Percentiles rank a stretch among this genome's conserved stretches.
Conservation (phyloP, 2,113 vertebrate species). For the Dasyornis broadbenti region DNA sequence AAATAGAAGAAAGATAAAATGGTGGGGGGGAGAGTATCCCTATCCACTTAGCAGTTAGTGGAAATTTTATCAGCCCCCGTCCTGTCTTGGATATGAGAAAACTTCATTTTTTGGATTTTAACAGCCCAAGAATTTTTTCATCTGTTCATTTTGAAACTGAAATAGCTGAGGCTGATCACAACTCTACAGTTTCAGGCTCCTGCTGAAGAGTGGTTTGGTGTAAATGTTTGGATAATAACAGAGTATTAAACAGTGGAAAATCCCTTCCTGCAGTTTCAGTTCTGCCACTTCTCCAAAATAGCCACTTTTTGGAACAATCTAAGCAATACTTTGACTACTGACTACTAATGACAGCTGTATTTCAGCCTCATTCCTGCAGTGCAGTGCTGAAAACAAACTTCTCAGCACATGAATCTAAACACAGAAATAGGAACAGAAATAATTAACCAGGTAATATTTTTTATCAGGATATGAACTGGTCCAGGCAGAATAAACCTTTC, state of each 20-base stretch:
- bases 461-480: too few species aligned
- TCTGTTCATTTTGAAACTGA: not conserved
- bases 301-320: not conserved
- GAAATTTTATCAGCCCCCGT: not conserved
- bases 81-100: not conserved
- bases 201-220: not conserved
- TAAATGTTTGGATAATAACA: not conserved
- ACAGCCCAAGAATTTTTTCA: not conserved
- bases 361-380: not conserved
- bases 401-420: not conserved
- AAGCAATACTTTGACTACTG: not conserved
- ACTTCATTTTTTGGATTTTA: not conserved
- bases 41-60: not conserved
- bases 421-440: not conserved
- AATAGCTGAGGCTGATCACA: not conserved
- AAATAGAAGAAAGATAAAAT: not conserved
- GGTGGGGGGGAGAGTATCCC: not conserved
- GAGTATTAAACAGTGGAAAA: not conserved
- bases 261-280: not conserved
- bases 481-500: not conserved
- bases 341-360: not conserved
- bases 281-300: not conserved
- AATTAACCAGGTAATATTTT: not conserved
- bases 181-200: not conserved
- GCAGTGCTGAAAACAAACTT: not conserved